Evolutionary conservation across 2,113 vertebrate species (phyloP), one percentile per base, ranked within the genome.

Genomic region (Oreochromis aureus): DNA sequence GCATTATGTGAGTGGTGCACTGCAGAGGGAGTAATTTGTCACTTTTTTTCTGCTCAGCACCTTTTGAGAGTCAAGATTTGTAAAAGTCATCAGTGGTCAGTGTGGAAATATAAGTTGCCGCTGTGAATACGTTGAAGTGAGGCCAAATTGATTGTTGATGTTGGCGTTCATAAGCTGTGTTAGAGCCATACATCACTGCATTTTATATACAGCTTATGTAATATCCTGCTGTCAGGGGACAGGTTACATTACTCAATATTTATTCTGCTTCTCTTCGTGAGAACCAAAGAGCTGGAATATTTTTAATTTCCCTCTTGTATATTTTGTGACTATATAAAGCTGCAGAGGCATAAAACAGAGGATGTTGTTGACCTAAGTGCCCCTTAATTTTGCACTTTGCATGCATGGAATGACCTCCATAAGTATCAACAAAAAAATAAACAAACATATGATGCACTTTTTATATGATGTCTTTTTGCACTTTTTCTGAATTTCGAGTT

Each of bases 31-130:
- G 41, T 2, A 78, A 89, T 86, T 84, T 10, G 58, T 86, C 82
- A 69, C 4, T 83, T 54, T 81, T 15, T 78, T 54, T 51, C 16
- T 2, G n/a, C 86, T 91, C 89, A 81, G 87, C 89, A 89, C 51
- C 58, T 92, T 78, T 88, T 86, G 18, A 83, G 51, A 44, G 27
- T 69, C 22, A 10, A 85, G 15, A 86, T 90, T 89, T 87, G 48
- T 87, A 84, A 86, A 85, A 59, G 87, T 84, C 88, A 30, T 69
- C 63, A 46, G 3, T 89, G 91, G 89, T 73, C 89, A 73, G 63
- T 48, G 79, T 78, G 61, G 71, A 90, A 81, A 61, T 76, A 39
- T 13, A 55, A 76, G 85, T 41, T 53, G 56, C 81, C 5, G 58
- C 27, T 4, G 55, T 41, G 80, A 81, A 66, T 58, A 54, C 61